Conservation (phyloP, 2,113 vertebrate genomes). For the Murina feae region DNA sequence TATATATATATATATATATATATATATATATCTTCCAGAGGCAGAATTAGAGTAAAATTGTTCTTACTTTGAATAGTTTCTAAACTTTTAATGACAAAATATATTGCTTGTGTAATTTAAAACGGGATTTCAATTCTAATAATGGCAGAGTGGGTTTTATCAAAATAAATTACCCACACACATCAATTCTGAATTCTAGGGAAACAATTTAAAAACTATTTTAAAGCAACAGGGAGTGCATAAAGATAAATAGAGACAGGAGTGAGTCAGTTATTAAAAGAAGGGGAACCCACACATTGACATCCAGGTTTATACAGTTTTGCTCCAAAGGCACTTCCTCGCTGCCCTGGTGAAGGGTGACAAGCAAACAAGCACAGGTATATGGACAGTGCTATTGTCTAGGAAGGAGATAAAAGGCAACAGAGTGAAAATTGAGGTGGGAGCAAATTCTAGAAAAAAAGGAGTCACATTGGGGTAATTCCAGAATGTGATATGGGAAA, state of each 20-base stretch:
- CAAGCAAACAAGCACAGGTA: not conserved
- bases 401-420: not conserved
- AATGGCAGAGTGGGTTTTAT: not conserved
- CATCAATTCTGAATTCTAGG: not conserved
- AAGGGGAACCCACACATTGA: not conserved
- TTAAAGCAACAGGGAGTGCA: not conserved
- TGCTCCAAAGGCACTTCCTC: not conserved
- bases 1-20: no score
- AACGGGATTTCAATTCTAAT: not conserved
- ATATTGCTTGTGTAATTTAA: not conserved
- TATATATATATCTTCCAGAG: not conserved
- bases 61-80: not conserved
- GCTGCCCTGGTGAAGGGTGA: not conserved
- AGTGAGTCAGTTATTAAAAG: not conserved
- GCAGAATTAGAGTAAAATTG: not conserved
- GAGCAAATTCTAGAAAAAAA: not conserved
- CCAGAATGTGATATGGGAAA: not conserved
- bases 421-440: not conserved
- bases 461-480: fast-evolving
- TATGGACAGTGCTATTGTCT: not conserved
- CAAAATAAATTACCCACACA: not conserved
- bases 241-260: not conserved
- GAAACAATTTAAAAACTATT: not conserved
- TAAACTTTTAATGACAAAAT: slow-evolving; percentile 35
- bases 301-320: fast-evolving